Percentiles rank a stretch among this genome's conserved stretches.
These are phyloP conservation scores for Halictus ligatus DNA, from an alignment of 2,888 invertebrate genomes.

Conservation along the genomic window DNA sequence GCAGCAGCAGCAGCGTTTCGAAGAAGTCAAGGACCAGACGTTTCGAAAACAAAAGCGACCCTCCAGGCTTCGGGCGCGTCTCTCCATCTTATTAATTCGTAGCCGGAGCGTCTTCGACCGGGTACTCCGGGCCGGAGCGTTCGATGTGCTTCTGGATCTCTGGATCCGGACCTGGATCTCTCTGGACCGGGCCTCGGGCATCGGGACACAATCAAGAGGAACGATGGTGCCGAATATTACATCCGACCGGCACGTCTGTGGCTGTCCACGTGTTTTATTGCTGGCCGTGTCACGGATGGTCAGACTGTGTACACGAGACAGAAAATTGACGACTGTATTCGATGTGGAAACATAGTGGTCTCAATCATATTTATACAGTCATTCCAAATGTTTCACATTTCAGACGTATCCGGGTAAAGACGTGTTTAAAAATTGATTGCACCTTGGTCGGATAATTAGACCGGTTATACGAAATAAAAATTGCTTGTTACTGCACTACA, in stretches of 20 bases:
- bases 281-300: not conserved
- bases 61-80: not conserved
- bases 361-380: too few relatives aligned
- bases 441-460: too few relatives aligned
- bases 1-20: not conserved
- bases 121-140: not conserved
- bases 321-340: not conserved
- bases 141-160: not conserved
- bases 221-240: conserved; percentile 32
- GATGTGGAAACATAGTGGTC: conserved; percentile 21
- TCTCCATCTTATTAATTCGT: conserved; percentile 1
- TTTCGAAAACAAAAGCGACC: conserved; percentile 16
- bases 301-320: too few relatives aligned
- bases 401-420: too few relatives aligned
- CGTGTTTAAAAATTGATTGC: too few relatives aligned
- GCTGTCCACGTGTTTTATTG: conserved; percentile 41
- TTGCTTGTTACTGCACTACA: too few relatives aligned
- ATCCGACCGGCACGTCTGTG: conserved; percentile 11
- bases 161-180: not conserved
- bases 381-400: too few relatives aligned
- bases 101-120: not conserved
- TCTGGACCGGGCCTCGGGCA: not conserved
- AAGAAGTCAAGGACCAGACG: conserved; percentile 15
- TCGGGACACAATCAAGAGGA: conserved; percentile 26
- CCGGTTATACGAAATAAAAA: too few relatives aligned